Base-by-base conservation (phyloP, 1,140 invertebrate genomes). In the Bombus soroeensis region DNA sequence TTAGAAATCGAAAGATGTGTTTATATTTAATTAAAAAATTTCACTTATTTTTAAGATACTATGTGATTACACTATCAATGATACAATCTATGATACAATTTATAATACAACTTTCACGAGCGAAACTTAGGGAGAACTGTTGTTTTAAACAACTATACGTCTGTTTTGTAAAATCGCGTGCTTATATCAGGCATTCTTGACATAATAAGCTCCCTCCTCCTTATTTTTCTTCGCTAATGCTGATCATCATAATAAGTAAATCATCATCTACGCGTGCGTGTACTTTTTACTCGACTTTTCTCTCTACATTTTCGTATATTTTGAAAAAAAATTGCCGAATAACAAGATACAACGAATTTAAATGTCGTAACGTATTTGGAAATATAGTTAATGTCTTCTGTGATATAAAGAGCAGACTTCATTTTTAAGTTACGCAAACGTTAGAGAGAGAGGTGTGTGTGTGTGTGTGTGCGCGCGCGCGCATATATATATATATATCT, bases 181-280 rank as follows among this genome's bases (percentile, higher is more conserved):
- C 87, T 90, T 87, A 86, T 90, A 87, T 88, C 89, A 39, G 78
- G 5, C 39, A 91, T 85, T 89, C 89, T 91, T 90, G 89, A 91
- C 87, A 80, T 85, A 84, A 87, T 77, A 77, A 83, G 47, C 81
- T 86, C 83, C 89, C 84, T 91, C 91, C 88, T 87, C 80, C 43
- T 64, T 64, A 81, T 86, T 90, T 87, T 88, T 79, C 81, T 86
- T 72, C 25, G 25, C n/a, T 83, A 83, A 66, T 70, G 57, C 34
- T 34, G 68, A 1, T 80, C 57, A 22, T 39, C 76, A 79, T 32
- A 80, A 80, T 85, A 73, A 79, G 25, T 53, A 62, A 41, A 18
- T 74, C 22, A 82, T 79, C 80, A 37, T 87, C 64, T 76, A 80
- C 81, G 64, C 62, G 41, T 77, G 53, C 62, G 77, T 76, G 32